These are phyloP conservation scores for Macrosiphum euphorbiae DNA, from an alignment of 2,888 invertebrate species.

Conservation along the genomic window DNA sequence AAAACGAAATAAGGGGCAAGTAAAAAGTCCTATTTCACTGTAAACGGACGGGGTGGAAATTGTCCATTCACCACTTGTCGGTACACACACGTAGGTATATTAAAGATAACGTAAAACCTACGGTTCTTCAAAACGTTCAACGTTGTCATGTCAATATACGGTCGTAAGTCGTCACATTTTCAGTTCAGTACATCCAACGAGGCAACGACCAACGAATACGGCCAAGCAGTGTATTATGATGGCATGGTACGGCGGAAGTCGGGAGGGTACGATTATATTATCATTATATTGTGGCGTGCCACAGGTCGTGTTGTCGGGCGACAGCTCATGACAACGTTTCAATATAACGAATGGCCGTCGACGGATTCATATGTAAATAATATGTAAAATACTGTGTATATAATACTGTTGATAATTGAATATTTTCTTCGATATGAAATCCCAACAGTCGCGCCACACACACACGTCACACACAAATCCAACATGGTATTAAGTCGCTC, in stretches of 20 bases:
- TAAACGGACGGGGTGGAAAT: neutral
- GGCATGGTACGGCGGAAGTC: neutral
- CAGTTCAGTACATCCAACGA: neutral
- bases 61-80: neutral
- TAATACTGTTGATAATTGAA: conserved; percentile 46
- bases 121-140: neutral
- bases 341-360: neutral
- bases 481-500: conserved; percentile 14
- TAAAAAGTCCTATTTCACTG: neutral
- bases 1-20: neutral
- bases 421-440: conserved; percentile 39
- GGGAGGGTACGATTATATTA: neutral
- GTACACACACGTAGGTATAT: neutral
- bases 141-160: neutral
- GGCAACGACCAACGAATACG: neutral
- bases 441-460: neutral
- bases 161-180: neutral
- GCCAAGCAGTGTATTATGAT: neutral
- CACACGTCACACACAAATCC: neutral
- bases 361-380: conserved; percentile 20
- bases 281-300: conserved; percentile 3
- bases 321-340: conserved; percentile 14
- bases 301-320: conserved; percentile 29
- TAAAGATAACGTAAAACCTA: neutral
- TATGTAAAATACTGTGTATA: conserved; percentile 35